phyloP scores from a whole-genome alignment of 1,140 invertebrate species.

The Drosophila tsacasi region DNA sequence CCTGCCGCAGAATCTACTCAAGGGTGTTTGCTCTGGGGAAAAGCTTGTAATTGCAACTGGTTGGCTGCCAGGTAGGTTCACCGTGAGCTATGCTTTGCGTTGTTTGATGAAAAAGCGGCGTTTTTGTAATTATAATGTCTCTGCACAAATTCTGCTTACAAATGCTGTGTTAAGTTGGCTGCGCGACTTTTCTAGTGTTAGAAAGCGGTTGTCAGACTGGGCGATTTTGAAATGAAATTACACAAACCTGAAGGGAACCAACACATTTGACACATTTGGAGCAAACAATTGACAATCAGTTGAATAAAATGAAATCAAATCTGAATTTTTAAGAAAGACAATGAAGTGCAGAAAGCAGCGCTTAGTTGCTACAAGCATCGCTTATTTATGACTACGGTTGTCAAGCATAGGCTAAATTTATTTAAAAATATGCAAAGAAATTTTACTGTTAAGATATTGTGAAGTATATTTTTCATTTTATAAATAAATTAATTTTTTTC shows the following conservation, averaged over 20 bases:
- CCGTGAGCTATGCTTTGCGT: constrained; percentile 7
- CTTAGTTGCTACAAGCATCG: background rate
- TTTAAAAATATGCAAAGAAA: background rate
- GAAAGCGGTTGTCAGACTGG: constrained; percentile 14
- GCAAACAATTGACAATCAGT: no score
- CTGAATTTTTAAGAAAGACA: background rate
- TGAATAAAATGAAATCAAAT: background rate
- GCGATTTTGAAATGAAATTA: constrained; percentile 41
- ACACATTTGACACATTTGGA: background rate
- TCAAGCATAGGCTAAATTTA: background rate
- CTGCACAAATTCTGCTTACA: constrained; percentile 77
- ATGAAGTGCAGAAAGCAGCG: background rate
- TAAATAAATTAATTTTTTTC: background rate
- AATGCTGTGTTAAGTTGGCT: constrained; percentile 79
- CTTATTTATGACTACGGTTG: background rate
- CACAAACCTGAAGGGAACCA: background rate
- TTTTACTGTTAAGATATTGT: background rate
- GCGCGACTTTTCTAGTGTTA: constrained; percentile 55
- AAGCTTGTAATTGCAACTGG: constrained; percentile 3
- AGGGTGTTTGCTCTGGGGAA: constrained; percentile 5
- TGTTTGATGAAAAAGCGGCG: constrained; percentile 20
- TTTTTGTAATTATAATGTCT: constrained; percentile 44
- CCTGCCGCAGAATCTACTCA: constrained; percentile 8
- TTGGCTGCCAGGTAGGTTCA: background rate
- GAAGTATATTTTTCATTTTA: background rate